A percentile compares a stretch with the other conserved stretches of the same genome.
Conservation (phyloP, 2,113 vertebrate genomes). For the Planiliza haematocheilus region DNA sequence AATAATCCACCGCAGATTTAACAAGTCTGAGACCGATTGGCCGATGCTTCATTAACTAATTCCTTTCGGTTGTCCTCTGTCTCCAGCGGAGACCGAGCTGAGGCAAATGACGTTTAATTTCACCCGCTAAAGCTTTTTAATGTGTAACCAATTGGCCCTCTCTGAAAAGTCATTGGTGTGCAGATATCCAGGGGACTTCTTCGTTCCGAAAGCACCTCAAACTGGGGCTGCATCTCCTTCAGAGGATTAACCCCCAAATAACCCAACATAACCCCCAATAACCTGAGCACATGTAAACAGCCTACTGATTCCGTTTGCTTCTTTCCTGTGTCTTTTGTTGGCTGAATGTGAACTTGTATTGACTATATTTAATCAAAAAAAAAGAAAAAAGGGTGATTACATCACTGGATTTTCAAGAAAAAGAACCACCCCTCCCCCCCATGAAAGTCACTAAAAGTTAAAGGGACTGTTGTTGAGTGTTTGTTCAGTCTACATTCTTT, state of each 20-base stretch:
- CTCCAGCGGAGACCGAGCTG: slow-evolving; percentile 5
- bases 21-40: slow-evolving; percentile 9
- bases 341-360: slow-evolving; percentile 76
- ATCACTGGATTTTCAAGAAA: slow-evolving; percentile 35
- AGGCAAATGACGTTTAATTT: not conserved
- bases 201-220: slow-evolving; percentile 61
- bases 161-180: not conserved
- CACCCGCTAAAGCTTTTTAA: not conserved
- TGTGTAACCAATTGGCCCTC: slow-evolving; percentile 33
- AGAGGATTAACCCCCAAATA: slow-evolving; percentile 84
- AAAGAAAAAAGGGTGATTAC: slow-evolving; percentile 18
- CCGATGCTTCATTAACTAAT: not conserved
- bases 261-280: slow-evolving; percentile 89
- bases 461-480: slow-evolving; percentile 85
- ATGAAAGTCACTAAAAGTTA: slow-evolving; percentile 86
- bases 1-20: slow-evolving; percentile 1
- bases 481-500: slow-evolving; percentile 33
- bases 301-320: slow-evolving; percentile 66
- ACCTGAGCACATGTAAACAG: slow-evolving; percentile 79
- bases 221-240: slow-evolving; percentile 84
- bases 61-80: slow-evolving; percentile 6
- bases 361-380: slow-evolving; percentile 47
- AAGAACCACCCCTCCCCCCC: slow-evolving; percentile 3
- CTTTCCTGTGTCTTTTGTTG: slow-evolving; percentile 80
- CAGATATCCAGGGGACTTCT: slow-evolving; percentile 43